Evolutionary conservation across 2,888 invertebrate genomes (phyloP).

Genomic region (Onthophagus sagittarius): DNA sequence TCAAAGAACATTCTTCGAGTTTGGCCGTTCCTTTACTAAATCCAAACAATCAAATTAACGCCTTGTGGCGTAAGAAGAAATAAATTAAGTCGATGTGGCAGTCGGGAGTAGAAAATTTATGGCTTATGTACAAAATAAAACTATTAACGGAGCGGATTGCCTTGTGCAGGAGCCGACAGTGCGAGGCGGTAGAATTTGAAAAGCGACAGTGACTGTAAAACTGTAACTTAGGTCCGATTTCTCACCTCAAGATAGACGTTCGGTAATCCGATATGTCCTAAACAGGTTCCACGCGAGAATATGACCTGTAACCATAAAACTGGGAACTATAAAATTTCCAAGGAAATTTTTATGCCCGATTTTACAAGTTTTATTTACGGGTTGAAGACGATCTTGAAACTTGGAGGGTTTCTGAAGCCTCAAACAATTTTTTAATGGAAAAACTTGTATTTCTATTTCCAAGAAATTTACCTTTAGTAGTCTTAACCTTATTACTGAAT

Average conservation of each 20-base stretch:
- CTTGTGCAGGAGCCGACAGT: neutral
- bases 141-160: conserved; percentile 8
- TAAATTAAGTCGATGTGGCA: neutral
- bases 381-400: neutral
- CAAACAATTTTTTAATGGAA: neutral
- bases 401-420: conserved; percentile 1
- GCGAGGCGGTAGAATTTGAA: neutral
- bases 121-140: conserved; percentile 5
- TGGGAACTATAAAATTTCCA: neutral
- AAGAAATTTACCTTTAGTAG: no score
- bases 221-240: neutral
- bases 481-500: no score
- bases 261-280: neutral
- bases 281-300: neutral
- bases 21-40: neutral
- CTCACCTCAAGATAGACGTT: neutral
- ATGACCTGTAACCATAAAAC: conserved; percentile 1
- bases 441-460: neutral
- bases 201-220: conserved; percentile 10
- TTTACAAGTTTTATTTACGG: neutral
- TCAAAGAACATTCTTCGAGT: neutral
- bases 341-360: neutral
- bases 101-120: conserved; percentile 4
- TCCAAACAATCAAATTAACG: neutral
- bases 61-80: neutral